These are phyloP conservation scores for Neomonachus schauinslandi DNA, from an alignment of 2,113 vertebrate genomes.

Conservation along the genomic window DNA sequence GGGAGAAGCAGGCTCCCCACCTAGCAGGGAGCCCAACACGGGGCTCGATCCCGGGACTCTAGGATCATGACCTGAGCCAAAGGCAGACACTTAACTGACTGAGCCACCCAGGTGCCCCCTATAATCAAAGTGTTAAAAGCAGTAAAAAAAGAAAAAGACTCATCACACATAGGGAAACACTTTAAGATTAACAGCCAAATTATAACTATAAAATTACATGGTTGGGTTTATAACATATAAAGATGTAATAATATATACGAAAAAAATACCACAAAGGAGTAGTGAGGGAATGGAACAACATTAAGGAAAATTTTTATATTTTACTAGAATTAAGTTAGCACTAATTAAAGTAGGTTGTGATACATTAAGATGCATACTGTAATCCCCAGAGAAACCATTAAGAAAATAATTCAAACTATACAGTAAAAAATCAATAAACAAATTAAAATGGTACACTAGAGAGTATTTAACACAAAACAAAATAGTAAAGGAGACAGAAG, in stretches of 20 bases:
- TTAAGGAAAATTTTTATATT: not conserved
- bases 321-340: not conserved
- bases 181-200: not conserved
- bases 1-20: too few relatives aligned
- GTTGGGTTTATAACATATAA: not conserved
- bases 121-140: not conserved
- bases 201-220: not conserved
- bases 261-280: not conserved
- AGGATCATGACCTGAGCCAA: too few relatives aligned
- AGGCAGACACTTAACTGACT: too few relatives aligned
- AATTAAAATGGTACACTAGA: not conserved
- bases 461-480: slow-evolving; percentile 30
- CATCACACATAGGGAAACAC: not conserved
- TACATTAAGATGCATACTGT: not conserved
- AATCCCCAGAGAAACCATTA: not conserved
- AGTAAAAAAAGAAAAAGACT: not conserved
- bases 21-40: too few relatives aligned
- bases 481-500: not conserved
- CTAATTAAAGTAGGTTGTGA: not conserved
- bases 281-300: not conserved
- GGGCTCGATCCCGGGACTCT: too few relatives aligned
- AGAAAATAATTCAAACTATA: not conserved
- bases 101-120: too few relatives aligned
- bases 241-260: not conserved
- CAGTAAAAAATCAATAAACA: not conserved